These are phyloP conservation scores for Entelurus aequoreus DNA, from an alignment of 2,113 vertebrate species.

Conservation along the genomic window DNA sequence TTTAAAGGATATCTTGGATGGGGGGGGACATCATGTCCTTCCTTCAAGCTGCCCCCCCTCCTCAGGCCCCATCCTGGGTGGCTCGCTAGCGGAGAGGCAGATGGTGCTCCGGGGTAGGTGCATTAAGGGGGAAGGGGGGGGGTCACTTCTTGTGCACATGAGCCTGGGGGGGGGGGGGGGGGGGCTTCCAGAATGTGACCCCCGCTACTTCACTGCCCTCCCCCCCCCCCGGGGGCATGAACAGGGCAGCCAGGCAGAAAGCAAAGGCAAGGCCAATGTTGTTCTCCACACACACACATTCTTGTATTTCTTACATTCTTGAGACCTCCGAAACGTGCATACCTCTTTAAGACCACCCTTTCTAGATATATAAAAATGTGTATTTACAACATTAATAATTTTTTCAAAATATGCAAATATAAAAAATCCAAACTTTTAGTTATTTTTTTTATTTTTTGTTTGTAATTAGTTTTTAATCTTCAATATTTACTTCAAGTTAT, in stretches of 20 bases:
- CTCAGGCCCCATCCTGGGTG: conserved; percentile 58
- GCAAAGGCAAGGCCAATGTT: conserved; percentile 58
- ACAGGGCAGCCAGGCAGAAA: conserved; percentile 55
- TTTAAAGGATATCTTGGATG: conserved; percentile 21
- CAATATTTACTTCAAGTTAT: too few species aligned
- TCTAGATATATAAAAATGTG: too few species aligned
- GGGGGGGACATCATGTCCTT: conserved; percentile 30
- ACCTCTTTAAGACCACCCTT: too few species aligned
- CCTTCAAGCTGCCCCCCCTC: conserved; percentile 41
- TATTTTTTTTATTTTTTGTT: too few species aligned
- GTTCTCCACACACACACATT: conserved; percentile 23
- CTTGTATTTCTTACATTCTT: not conserved
- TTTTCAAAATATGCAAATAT: too few species aligned
- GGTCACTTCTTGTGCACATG: conserved; percentile 18
- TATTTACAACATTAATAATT: too few species aligned
- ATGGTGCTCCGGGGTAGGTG: conserved; percentile 50
- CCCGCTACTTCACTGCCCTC: conserved; percentile 44
- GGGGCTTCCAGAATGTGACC: conserved; percentile 63
- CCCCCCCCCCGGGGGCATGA: conserved; percentile 42
- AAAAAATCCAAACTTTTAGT: too few species aligned
- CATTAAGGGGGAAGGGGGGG: conserved; percentile 1
- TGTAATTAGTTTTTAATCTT: too few species aligned
- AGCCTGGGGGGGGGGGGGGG: conserved; percentile 53
- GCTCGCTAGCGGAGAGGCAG: conserved; percentile 62
- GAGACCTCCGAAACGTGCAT: too few species aligned